Evolutionary conservation across 2,113 vertebrate species (phyloP), one percentile per base, ranked within the genome.

Genomic region (Theristicus caerulescens): DNA sequence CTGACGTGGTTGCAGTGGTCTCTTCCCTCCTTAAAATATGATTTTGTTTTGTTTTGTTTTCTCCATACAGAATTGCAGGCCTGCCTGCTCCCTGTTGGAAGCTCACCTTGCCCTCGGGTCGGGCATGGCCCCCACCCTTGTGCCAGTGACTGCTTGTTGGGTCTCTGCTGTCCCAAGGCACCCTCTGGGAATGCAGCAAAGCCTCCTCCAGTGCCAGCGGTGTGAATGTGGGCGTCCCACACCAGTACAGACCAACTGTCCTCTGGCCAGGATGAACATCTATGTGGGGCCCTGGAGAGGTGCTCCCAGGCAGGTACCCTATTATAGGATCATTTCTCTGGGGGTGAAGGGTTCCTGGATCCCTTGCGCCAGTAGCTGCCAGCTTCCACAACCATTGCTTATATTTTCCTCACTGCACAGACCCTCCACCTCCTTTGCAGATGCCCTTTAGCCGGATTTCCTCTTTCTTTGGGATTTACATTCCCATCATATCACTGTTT

Each of bases 401-500:
- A 11, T 71, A 38, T 73, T 94, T 90, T 77, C 71, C 88, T 88
- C 79, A 6, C 52, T 74, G 54, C 74, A 70, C 13, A 72, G 82
- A 52, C 72, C 64, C 51, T 92, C 78, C 51, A 79, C 25, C 65
- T 89, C 91, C 88, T 91, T 76, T 82, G 52, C 91, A 94, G 92
- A 88, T 89, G 80, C 54, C 54, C 65, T 87, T 52, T 67, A 49
- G 59, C 76, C 3, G 3, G 76, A 89, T 94, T 91, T 97, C 92
- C 93, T 94, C 54, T 91, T 88, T 91, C 83, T 95, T 74, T 84
- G 77, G 65, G 83, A 93, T 96, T 88, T 82, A 86, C 8, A 5
- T 96, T 96, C 77, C 73, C 52, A 76, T 82, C 57, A 11, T 36
- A 74, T 69, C 73, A 42, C 44, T 1, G 7, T 93, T 96, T 95